Conservation (phyloP, 1,140 invertebrate genomes). For the Cyclina sinensis region DNA sequence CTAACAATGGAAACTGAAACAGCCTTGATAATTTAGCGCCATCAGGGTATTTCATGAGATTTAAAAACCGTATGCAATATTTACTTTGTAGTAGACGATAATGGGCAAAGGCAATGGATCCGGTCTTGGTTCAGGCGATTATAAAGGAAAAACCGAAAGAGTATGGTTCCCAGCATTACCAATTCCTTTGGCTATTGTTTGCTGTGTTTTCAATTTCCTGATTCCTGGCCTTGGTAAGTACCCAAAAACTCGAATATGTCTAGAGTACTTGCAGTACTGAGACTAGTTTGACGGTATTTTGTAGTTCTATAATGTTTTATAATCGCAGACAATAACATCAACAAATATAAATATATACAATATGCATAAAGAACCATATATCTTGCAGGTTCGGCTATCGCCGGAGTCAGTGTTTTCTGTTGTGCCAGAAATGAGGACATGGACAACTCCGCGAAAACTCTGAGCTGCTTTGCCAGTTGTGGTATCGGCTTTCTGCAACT, state of each 20-base stretch:
- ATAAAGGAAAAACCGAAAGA: constrained; percentile 71
- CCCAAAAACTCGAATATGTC: too few relatives aligned
- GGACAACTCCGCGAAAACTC: neutral
- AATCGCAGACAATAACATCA: too few relatives aligned
- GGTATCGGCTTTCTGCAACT: constrained; percentile 57
- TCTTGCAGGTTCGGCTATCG: constrained; percentile 13
- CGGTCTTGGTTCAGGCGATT: constrained; percentile 33
- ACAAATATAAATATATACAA: too few relatives aligned
- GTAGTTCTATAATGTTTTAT: too few relatives aligned
- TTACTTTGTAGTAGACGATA: neutral
- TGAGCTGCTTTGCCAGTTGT: constrained; percentile 32
- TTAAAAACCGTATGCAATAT: too few relatives aligned
- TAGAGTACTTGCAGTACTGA: too few relatives aligned
- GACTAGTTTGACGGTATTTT: too few relatives aligned
- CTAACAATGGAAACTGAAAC: too few relatives aligned
- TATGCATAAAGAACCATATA: too few relatives aligned
- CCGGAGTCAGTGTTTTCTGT: constrained; percentile 30
- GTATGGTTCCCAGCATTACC: constrained; percentile 87
- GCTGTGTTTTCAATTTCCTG: constrained; percentile 87
- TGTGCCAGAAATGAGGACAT: constrained; percentile 56
- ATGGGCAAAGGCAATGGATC: constrained; percentile 4
- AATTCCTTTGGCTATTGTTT: constrained; percentile 85
- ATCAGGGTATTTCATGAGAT: too few relatives aligned
- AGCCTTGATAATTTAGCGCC: too few relatives aligned
- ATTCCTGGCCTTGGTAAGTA: constrained; percentile 87